These are phyloP conservation scores for Maconellicoccus hirsutus DNA, from an alignment of 1,140 invertebrate species.

Conservation along the genomic window DNA sequence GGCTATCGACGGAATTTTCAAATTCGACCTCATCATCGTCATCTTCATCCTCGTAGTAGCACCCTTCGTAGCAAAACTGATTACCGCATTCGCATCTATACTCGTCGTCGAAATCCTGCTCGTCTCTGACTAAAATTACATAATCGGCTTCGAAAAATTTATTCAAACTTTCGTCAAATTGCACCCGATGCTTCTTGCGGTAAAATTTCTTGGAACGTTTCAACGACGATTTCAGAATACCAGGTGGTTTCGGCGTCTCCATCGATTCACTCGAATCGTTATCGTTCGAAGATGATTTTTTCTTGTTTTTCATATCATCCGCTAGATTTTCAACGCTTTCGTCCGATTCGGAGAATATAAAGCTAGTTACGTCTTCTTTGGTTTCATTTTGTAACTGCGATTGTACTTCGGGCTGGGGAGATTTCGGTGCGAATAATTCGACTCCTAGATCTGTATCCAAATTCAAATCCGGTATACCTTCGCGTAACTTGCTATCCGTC, in stretches of 20 bases:
- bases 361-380: slow-evolving; percentile 14
- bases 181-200: slow-evolving; percentile 55
- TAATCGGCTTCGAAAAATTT: slow-evolving; percentile 80
- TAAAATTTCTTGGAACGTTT: slow-evolving; percentile 33
- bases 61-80: slow-evolving; percentile 25
- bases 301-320: neutral
- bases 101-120: slow-evolving; percentile 50
- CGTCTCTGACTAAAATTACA: slow-evolving; percentile 70
- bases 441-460: neutral
- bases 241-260: neutral
- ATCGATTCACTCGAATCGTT: neutral
- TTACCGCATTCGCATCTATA: slow-evolving; percentile 41
- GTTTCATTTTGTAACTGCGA: neutral
- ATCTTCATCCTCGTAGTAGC: slow-evolving; percentile 28
- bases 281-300: neutral
- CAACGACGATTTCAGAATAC: neutral
- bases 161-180: slow-evolving; percentile 72
- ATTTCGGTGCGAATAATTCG: neutral
- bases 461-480: slow-evolving; percentile 7
- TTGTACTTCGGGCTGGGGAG: neutral
- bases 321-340: neutral
- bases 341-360: neutral
- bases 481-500: neutral
- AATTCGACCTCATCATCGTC: slow-evolving; percentile 25
- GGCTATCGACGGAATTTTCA: neutral